Percentiles rank a stretch among this genome's conserved stretches.
Evolutionary conservation across 1,140 invertebrate genomes (phyloP).

Genomic region (Drosophila malerkotliana): DNA sequence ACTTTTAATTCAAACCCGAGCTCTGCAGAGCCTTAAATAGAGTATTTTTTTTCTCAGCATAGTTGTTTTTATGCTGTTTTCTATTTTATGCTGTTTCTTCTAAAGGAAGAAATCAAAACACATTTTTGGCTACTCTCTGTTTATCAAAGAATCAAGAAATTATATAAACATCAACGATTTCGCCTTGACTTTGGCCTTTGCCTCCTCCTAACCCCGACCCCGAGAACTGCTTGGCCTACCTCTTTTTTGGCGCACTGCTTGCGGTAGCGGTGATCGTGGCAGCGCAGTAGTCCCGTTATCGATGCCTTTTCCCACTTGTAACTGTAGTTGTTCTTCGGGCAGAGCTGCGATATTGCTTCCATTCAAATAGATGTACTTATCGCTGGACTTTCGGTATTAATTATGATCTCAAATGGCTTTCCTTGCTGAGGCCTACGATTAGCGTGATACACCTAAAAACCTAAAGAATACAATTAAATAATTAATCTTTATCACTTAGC

Average conservation of each 20-base stretch:
- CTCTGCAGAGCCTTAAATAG: too few relatives aligned
- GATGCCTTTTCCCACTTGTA: constrained; percentile 1
- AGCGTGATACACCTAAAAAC: background rate
- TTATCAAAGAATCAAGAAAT: background rate
- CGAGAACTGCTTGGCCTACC: constrained; percentile 10
- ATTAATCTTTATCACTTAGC: background rate
- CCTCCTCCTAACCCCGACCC: too few relatives aligned
- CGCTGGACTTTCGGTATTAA: constrained; percentile 14
- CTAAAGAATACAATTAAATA: constrained; percentile 5
- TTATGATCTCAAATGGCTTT: background rate
- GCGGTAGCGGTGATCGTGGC: constrained; percentile 26
- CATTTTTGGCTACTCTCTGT: background rate
- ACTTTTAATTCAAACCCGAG: too few relatives aligned
- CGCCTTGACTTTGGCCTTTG: constrained; percentile 2
- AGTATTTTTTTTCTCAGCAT: background rate
- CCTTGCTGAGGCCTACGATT: too few relatives aligned
- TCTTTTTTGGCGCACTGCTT: constrained; percentile 29
- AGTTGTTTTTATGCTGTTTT: background rate
- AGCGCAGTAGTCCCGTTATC: constrained; percentile 27
- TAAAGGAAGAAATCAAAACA: background rate
- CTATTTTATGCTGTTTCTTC: background rate
- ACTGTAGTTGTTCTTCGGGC: constrained; percentile 9
- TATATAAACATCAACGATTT: background rate
- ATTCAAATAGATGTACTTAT: constrained; percentile 61
- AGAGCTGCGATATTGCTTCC: constrained; percentile 65